A percentile compares a stretch with the other conserved stretches of the same genome.
Conservation (phyloP, 2,797 vertebrate genomes). For the Macroramphosus scolopax region DNA sequence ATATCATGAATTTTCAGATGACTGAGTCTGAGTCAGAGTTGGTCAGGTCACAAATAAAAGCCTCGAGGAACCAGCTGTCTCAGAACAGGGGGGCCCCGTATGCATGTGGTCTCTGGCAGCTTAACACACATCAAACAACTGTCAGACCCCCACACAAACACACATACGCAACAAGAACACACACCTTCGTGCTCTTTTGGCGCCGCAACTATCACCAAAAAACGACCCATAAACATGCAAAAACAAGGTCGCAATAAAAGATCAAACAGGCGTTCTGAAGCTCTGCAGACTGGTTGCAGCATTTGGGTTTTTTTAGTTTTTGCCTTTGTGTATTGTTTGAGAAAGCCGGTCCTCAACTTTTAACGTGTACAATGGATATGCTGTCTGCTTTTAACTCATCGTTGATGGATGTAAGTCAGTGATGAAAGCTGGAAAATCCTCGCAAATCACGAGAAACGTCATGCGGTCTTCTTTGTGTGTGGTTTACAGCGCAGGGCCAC, state of each 20-base stretch:
- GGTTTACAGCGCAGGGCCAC: constrained; percentile 69
- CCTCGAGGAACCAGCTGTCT: constrained; percentile 59
- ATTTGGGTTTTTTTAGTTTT: no score
- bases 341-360: no score
- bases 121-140: constrained; percentile 70
- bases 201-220: constrained; percentile 31
- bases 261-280: constrained; percentile 44
- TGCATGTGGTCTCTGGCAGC: constrained; percentile 66
- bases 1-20: constrained; percentile 29
- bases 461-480: constrained; percentile 50
- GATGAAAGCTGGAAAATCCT: constrained; percentile 3
- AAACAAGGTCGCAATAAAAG: constrained; percentile 24
- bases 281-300: no score
- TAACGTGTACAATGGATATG: no score
- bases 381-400: not conserved
- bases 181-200: constrained; percentile 29
- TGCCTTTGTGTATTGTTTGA: constrained; percentile 13
- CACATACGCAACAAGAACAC: constrained; percentile 39
- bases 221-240: constrained; percentile 37
- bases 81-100: not conserved
- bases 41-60: constrained; percentile 25
- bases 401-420: constrained; percentile 12
- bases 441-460: no score
- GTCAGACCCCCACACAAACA: constrained; percentile 36
- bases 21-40: constrained; percentile 34